Conservation (phyloP, 2,888 invertebrate genomes). For the Rhingia rostrata region DNA sequence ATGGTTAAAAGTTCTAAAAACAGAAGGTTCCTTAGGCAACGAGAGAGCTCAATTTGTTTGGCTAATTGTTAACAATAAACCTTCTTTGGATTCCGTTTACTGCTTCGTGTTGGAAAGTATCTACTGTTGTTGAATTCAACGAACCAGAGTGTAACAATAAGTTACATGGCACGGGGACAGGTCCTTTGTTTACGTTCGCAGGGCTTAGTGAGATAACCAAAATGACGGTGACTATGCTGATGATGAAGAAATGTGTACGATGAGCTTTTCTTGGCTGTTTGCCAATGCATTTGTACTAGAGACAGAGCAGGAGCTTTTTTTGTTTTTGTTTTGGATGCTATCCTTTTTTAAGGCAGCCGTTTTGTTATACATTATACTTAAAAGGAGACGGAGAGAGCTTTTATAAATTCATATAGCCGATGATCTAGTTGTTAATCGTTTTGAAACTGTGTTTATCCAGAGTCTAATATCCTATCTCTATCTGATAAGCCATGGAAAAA, state of each 20-base stretch:
- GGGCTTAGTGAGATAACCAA: constrained; percentile 56
- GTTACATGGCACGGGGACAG: constrained; percentile 33
- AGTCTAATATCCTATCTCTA: no score
- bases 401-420: background rate
- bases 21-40: constrained; percentile 12
- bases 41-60: background rate
- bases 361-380: background rate
- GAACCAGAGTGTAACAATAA: constrained; percentile 40
- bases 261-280: constrained; percentile 61
- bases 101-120: constrained; percentile 1
- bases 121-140: constrained; percentile 5
- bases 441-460: no score
- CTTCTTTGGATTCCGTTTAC: constrained; percentile 7
- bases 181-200: constrained; percentile 69
- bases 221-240: constrained; percentile 9
- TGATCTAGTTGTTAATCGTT: no score
- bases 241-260: constrained; percentile 27
- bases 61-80: constrained; percentile 30
- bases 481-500: no score
- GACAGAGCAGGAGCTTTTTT: constrained; percentile 21
- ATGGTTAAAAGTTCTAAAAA: constrained; percentile 4
- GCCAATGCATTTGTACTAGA: constrained; percentile 21
- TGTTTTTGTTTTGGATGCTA: constrained; percentile 36
- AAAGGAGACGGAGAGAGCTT: background rate
- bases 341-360: constrained; percentile 9